These are phyloP conservation scores for Botia kubotai DNA, from an alignment of 2,797 vertebrate genomes.

Conservation along the genomic window DNA sequence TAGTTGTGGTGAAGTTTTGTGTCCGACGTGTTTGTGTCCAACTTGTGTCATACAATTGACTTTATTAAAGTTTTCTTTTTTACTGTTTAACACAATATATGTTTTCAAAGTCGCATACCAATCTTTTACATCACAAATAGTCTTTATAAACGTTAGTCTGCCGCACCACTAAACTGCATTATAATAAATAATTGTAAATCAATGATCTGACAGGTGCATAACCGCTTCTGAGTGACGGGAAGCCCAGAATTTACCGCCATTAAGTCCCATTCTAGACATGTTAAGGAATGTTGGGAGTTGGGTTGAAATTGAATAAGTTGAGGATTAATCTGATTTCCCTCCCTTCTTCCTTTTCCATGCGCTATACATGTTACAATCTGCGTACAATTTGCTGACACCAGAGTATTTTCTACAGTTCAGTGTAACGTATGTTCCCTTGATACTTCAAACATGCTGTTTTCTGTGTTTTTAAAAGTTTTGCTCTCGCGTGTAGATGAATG, in stretches of 20 bases:
- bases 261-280: constrained; percentile 38
- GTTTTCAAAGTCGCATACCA: neutral
- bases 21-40: no score
- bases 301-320: constrained; percentile 36
- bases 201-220: constrained; percentile 36
- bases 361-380: constrained; percentile 1
- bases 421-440: constrained; percentile 10
- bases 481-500: neutral
- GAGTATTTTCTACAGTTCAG: constrained; percentile 3
- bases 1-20: neutral
- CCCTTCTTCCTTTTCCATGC: neutral
- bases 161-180: neutral
- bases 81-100: neutral
- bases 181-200: constrained; percentile 35
- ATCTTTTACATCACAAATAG: neutral
- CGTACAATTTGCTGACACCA: neutral
- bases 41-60: no score
- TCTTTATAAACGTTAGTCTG: neutral
- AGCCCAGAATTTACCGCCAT: constrained; percentile 43
- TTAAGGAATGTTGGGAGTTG: constrained; percentile 37
- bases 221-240: constrained; percentile 21
- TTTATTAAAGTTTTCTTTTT: no score
- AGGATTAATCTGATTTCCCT: constrained; percentile 35
- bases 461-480: neutral
- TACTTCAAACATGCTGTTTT: constrained; percentile 12